Base-by-base conservation (phyloP, 1,140 invertebrate species). In the Bombyx mandarina region DNA sequence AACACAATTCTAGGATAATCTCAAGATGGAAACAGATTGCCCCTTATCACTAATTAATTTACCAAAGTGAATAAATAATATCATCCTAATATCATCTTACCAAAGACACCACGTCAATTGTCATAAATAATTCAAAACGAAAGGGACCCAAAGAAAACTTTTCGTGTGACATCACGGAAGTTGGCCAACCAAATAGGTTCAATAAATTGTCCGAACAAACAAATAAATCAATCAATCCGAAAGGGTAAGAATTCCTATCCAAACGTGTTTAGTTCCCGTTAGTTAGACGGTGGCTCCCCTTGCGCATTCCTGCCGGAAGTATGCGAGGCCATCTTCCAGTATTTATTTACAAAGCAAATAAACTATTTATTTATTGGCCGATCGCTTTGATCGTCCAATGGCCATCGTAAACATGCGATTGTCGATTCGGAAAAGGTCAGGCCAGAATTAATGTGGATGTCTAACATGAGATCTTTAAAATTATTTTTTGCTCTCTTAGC, bases 311-410 rank as follows among this genome's bases (percentile, higher is more conserved):
- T 76, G 54, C 45, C 53, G 61, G 61, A 82, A 82, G 72, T 84
- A 84, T 82, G 75, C 69, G 60, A 62, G 67, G 66, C 66, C 64
- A 58, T 63, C 66, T 75, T 68, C 71, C 66, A 66, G 67, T 76
- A 81, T 82, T 76, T 82, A 81, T 85, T 85, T 81, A 80, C 77
- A 75, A 71, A 84, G 75, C 69, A 76, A 82, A 82, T 82, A 77
- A 80, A 80, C 69, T 81, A 84, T 84, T 85, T 85, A 85, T 85
- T 80, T 80, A 80, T 77, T 77, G 73, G 69, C 61, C 75, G 56
- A 74, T 75, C 69, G 73, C 78, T 85, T 85, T 83, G 82, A 85
- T 85, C 79, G 69, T 63, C 62, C 69, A 73, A 69, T 80, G 77
- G 73, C 72, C 74, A 66, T 59, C 62, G 65, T 77, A 77, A 79